Percentiles rank a stretch among this genome's conserved stretches.
phyloP scores from a whole-genome alignment of 2,113 vertebrate species.

The Corydoras maculifer region DNA sequence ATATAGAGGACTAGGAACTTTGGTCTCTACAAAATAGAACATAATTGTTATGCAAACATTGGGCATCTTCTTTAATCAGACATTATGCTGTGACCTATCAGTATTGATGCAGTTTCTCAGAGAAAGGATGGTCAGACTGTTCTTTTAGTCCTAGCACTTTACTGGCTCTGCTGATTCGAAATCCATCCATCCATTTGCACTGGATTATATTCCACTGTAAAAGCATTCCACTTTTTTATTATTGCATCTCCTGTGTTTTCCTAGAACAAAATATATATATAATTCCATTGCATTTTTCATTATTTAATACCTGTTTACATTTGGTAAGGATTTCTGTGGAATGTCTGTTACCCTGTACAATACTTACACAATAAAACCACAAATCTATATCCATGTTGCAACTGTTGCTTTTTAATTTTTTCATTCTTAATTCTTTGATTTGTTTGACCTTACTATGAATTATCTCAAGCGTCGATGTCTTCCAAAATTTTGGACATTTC shows the following conservation, averaged over 20 bases:
- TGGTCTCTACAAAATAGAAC: not conserved
- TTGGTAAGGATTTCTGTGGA: slow-evolving; percentile 48
- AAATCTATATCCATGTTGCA: slow-evolving; percentile 36
- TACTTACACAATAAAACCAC: slow-evolving; percentile 57
- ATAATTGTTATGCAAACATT: slow-evolving; percentile 11
- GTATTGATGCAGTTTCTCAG: slow-evolving; percentile 33
- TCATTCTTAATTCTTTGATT: not conserved
- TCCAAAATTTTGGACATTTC: no score
- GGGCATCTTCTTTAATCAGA: not conserved
- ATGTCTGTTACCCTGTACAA: slow-evolving; percentile 57
- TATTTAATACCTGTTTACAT: slow-evolving; percentile 50
- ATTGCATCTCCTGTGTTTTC: slow-evolving; percentile 44
- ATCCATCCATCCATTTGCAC: slow-evolving; percentile 70
- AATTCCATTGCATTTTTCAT: slow-evolving; percentile 63
- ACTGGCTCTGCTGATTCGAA: slow-evolving; percentile 71
- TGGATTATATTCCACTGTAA: slow-evolving; percentile 75
- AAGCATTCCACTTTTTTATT: slow-evolving; percentile 50
- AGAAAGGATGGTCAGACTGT: slow-evolving; percentile 42
- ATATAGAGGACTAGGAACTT: slow-evolving; percentile 1
- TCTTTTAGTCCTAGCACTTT: slow-evolving; percentile 85
- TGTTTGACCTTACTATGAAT: no score
- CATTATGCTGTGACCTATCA: slow-evolving; percentile 12
- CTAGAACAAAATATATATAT: slow-evolving; percentile 61
- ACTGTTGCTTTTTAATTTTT: not conserved
- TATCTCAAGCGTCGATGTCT: no score